Evolutionary conservation across 1,140 invertebrate species (phyloP).

Genomic region (Coelopa frigida): DNA sequence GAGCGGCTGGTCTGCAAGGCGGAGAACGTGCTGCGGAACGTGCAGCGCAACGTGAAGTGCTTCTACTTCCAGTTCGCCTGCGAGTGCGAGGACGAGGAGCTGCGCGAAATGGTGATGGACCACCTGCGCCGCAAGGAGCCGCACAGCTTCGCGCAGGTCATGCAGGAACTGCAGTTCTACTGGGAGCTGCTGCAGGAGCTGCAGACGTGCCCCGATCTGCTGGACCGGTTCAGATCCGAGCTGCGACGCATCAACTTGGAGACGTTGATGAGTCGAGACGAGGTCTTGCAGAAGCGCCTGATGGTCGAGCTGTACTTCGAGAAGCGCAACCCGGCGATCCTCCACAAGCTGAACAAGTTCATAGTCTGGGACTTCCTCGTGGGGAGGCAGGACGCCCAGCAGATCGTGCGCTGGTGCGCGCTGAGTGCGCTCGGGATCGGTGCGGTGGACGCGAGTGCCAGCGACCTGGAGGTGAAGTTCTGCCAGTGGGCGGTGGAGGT

Average conservation of each 20-base stretch:
- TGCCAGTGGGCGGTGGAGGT: conserved; percentile 25
- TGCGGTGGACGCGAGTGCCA: neutral
- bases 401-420: conserved; percentile 24
- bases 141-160: conserved; percentile 26
- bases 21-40: conserved; percentile 35
- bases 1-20: conserved; percentile 41
- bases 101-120: conserved; percentile 34
- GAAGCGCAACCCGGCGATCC: conserved; percentile 23
- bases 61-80: conserved; percentile 39
- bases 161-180: conserved; percentile 29
- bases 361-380: conserved; percentile 35
- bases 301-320: conserved; percentile 33
- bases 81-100: conserved; percentile 30
- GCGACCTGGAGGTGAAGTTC: conserved; percentile 22
- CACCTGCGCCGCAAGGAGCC: conserved; percentile 27
- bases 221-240: conserved; percentile 17
- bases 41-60: conserved; percentile 32
- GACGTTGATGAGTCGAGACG: conserved; percentile 25
- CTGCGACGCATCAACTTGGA: conserved; percentile 29
- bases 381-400: conserved; percentile 15
- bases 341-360: conserved; percentile 27
- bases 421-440: neutral
- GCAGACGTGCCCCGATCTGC: conserved; percentile 20
- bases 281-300: conserved; percentile 18
- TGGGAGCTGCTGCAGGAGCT: conserved; percentile 33